Evolutionary conservation across 2,113 vertebrate species (phyloP).

Genomic region (Aramus guarauna): DNA sequence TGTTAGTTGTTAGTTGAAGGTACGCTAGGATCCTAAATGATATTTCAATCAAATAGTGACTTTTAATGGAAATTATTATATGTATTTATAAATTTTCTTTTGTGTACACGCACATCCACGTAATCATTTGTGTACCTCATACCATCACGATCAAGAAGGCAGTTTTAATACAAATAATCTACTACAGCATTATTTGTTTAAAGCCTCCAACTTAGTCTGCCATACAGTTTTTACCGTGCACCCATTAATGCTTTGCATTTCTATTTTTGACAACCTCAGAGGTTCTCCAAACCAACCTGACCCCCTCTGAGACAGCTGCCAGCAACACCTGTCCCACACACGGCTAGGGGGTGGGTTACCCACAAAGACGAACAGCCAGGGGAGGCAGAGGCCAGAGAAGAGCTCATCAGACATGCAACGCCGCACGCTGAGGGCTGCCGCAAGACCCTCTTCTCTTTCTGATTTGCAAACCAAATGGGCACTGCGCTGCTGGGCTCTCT

Average conservation of each 20-base stretch:
- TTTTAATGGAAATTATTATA: neutral
- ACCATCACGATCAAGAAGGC: neutral
- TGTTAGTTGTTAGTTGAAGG: neutral
- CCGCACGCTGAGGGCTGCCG: accelerated
- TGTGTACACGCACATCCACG: accelerated
- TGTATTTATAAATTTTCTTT: neutral
- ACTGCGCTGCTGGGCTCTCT: accelerated
- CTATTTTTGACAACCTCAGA: neutral
- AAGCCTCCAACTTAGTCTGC: neutral
- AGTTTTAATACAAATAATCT: neutral
- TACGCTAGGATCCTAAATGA: neutral
- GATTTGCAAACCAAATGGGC: neutral
- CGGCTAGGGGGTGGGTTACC: neutral
- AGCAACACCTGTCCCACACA: neutral
- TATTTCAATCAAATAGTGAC: neutral
- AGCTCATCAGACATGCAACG: neutral
- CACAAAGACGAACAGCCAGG: neutral
- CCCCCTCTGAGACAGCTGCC: neutral
- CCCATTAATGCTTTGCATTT: neutral
- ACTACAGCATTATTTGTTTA: accelerated
- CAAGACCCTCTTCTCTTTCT: neutral
- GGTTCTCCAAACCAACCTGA: neutral
- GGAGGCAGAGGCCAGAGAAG: neutral
- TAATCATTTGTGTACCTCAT: neutral
- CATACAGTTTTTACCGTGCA: accelerated